These are phyloP conservation scores for Drosophila atroscutellata DNA, from an alignment of 2,888 invertebrate species.

Conservation along the genomic window DNA sequence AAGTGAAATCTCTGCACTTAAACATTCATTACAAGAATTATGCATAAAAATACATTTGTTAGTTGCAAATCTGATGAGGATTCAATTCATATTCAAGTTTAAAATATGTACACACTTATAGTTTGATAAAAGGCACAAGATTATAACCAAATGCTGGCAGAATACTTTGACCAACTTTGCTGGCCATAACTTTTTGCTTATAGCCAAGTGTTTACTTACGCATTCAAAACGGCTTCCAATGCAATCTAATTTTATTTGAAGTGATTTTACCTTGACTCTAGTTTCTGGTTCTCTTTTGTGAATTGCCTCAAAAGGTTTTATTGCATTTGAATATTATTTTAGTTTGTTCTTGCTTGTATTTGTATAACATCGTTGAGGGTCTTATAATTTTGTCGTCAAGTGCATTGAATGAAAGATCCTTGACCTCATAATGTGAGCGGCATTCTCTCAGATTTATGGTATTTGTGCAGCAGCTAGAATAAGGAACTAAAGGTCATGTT, in stretches of 20 bases:
- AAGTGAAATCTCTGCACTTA: background rate
- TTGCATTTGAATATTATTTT: conserved; percentile 8
- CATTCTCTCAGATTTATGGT: background rate
- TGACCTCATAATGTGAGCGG: background rate
- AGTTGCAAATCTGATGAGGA: background rate
- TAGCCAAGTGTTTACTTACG: conserved; percentile 34
- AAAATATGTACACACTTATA: conserved; percentile 7
- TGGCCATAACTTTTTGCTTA: conserved; percentile 19
- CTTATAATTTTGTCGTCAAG: background rate
- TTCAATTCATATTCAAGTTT: background rate
- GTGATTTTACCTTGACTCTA: conserved; percentile 15
- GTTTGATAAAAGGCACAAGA: background rate
- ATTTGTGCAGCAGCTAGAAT: background rate
- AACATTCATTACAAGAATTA: background rate
- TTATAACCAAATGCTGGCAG: conserved; percentile 6
- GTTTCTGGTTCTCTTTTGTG: conserved; percentile 48
- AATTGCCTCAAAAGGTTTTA: conserved; percentile 45
- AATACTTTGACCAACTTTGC: conserved; percentile 21
- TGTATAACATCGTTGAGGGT: background rate
- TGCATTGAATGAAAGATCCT: background rate
- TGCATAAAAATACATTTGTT: background rate
- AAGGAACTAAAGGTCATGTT: background rate
- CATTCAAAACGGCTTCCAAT: conserved; percentile 22
- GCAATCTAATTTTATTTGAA: conserved; percentile 26
- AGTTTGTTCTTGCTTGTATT: background rate